These are phyloP conservation scores for Volucella zonaria DNA, from an alignment of 2,888 invertebrate genomes.

Conservation along the genomic window DNA sequence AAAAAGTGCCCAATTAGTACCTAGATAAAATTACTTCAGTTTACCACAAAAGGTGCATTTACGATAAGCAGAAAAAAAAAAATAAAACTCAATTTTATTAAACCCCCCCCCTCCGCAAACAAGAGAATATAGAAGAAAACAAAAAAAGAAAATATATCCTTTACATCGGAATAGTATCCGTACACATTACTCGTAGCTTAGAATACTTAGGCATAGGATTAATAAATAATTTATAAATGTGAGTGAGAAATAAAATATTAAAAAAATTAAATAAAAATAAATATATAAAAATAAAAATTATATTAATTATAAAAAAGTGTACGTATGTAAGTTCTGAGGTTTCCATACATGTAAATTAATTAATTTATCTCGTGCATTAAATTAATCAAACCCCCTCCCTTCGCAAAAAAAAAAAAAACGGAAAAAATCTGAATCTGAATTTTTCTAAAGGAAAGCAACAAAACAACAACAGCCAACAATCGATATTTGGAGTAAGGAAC, in stretches of 20 bases:
- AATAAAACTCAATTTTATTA: not conserved
- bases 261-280: not conserved
- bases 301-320: constrained; percentile 31
- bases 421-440: not conserved
- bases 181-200: constrained; percentile 41
- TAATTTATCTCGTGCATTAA: constrained; percentile 36
- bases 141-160: constrained; percentile 17
- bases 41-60: constrained; percentile 16
- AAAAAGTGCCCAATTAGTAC: too few species aligned
- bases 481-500: constrained; percentile 66
- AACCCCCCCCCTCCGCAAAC: not conserved
- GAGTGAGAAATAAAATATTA: constrained; percentile 58
- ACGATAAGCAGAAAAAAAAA: constrained; percentile 12
- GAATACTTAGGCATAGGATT: constrained; percentile 38
- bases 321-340: constrained; percentile 52
- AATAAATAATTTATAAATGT: constrained; percentile 43
- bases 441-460: not conserved
- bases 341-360: constrained; percentile 54
- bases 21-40: not conserved
- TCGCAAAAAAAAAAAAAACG: too few species aligned
- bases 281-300: constrained; percentile 26
- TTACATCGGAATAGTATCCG: constrained; percentile 29
- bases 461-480: constrained; percentile 33
- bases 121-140: not conserved
- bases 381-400: constrained; percentile 17